Evolutionary conservation across 2,113 vertebrate genomes (phyloP).

Genomic region (Nesoenas mayeri): DNA sequence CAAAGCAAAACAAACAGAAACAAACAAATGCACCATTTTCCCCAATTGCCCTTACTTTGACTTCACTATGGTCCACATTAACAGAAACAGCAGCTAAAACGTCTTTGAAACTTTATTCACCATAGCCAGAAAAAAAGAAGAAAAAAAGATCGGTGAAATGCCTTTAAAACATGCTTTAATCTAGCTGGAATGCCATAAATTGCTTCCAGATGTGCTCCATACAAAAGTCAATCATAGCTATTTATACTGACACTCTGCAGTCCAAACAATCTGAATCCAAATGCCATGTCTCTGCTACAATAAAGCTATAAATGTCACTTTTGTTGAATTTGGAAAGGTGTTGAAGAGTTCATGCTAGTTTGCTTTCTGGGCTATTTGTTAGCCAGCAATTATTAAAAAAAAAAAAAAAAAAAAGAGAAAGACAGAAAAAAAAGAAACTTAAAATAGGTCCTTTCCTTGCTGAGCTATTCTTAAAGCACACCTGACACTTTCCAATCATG

Average conservation of each 20-base stretch:
- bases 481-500: slow-evolving; percentile 71
- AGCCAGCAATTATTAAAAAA: slow-evolving; percentile 67
- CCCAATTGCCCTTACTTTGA: slow-evolving; percentile 85
- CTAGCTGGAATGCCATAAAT: slow-evolving; percentile 86
- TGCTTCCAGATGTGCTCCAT: slow-evolving; percentile 86
- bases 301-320: slow-evolving; percentile 84
- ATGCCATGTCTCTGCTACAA: slow-evolving; percentile 80
- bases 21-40: slow-evolving; percentile 63
- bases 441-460: slow-evolving; percentile 44
- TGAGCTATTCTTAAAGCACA: slow-evolving; percentile 58
- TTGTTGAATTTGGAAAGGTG: slow-evolving; percentile 84
- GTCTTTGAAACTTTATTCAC: slow-evolving; percentile 88
- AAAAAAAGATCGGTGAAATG: slow-evolving; percentile 76
- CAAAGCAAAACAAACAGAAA: slow-evolving; percentile 49
- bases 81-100: slow-evolving; percentile 81
- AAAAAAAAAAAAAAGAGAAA: background rate
- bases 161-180: slow-evolving; percentile 86
- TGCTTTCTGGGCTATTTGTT: slow-evolving; percentile 75
- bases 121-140: slow-evolving; percentile 68
- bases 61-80: slow-evolving; percentile 79
- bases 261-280: slow-evolving; percentile 84
- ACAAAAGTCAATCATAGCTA: slow-evolving; percentile 86
- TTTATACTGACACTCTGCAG: slow-evolving; percentile 85
- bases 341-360: slow-evolving; percentile 80
- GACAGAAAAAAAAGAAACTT: slow-evolving; percentile 20